phyloP scores from a whole-genome alignment of 30 jellyfish, hydroid and myxozoan species.

The Aurelia aurita complex sp. Pacific region DNA sequence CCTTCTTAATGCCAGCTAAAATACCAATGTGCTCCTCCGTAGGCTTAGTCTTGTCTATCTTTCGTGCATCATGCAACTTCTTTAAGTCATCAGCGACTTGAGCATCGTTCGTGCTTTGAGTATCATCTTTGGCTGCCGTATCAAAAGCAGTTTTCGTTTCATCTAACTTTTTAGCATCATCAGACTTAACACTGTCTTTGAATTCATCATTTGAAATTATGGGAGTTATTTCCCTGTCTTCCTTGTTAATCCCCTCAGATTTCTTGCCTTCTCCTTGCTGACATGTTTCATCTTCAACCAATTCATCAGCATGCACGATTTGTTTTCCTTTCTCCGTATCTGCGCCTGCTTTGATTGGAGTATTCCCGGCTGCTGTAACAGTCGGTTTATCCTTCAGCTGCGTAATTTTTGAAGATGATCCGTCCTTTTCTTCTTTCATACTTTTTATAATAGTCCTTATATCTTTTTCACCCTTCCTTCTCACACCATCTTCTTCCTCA shows the following conservation, averaged over 20 bases:
- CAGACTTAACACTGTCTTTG: neutral
- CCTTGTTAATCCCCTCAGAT: neutral
- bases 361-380: neutral
- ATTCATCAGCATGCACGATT: neutral
- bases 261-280: neutral
- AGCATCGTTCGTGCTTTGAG: no score
- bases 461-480: conserved; percentile 54
- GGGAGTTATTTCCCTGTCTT: neutral
- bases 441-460: conserved; percentile 42
- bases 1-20: no score
- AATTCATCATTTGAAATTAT: neutral
- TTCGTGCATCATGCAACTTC: no score
- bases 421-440: conserved; percentile 34
- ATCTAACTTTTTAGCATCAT: neutral
- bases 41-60: no score
- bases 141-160: no score
- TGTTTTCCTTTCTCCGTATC: neutral
- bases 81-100: no score
- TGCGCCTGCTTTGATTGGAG: neutral
- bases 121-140: no score
- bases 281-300: neutral
- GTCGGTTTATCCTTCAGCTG: neutral
- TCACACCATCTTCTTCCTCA: conserved; percentile 30
- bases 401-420: neutral
- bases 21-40: no score